Evolutionary conservation across 2,113 vertebrate species (phyloP).

Genomic region (Trachemys scripta): DNA sequence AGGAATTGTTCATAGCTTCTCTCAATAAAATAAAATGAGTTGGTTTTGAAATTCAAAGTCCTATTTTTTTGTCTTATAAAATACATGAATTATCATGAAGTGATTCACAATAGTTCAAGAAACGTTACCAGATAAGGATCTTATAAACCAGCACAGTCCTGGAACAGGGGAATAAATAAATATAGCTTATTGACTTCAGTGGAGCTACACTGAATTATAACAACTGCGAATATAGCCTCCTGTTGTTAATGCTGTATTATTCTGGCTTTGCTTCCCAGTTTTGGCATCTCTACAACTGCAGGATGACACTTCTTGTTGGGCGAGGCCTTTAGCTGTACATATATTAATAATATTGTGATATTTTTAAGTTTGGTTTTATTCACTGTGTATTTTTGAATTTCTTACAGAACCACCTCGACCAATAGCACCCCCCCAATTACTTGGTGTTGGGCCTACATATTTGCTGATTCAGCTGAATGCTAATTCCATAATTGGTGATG

Average conservation of each 20-base stretch:
- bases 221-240: background rate
- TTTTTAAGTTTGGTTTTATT: background rate
- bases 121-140: background rate
- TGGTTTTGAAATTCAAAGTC: background rate
- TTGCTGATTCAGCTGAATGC: slow-evolving; percentile 97
- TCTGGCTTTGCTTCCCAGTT: background rate
- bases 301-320: background rate
- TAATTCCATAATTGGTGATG: slow-evolving; percentile 98
- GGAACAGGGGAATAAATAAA: background rate
- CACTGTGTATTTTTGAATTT: background rate
- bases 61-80: background rate
- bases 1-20: background rate
- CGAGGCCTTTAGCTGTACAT: background rate
- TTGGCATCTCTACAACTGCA: background rate
- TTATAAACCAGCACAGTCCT: background rate
- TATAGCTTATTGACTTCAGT: background rate
- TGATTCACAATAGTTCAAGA: background rate
- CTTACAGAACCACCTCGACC: slow-evolving; percentile 93
- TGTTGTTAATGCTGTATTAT: background rate
- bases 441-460: slow-evolving; percentile 95
- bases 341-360: background rate
- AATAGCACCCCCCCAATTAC: slow-evolving; percentile 95
- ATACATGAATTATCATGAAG: background rate
- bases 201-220: background rate
- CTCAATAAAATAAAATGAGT: background rate